Base-by-base conservation (phyloP, 2,797 vertebrate species). In the Tenualosa thibaudeaui region DNA sequence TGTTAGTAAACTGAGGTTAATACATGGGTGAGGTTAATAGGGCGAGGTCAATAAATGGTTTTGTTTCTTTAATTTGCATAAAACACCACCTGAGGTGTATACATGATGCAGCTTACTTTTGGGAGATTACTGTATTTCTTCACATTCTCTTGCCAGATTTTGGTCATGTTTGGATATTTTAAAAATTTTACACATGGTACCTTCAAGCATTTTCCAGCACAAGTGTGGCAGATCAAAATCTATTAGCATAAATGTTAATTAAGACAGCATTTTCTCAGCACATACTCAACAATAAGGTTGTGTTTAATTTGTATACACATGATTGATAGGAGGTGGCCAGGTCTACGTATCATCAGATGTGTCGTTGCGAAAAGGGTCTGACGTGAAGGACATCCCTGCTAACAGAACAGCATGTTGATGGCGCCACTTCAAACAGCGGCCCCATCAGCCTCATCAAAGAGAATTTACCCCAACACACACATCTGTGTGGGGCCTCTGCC, bases 391-490 rank as follows among this genome's bases (percentile, higher is more conserved):
- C 71, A 78, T 78, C 40, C 71, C 17, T 78, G 40, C 71, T 78
- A 78, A 78, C 71, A n/a, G 71, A 40, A 78, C 71, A 78, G 71
- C 1, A 12, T 78, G 71, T 46, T 46, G 37, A 40, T 78, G 71
- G 71, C 71, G 19, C 7, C 8, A 8, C 71, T 46, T 78, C 37
- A 78, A 78, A 78, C 71, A 9, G 15, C 1, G 40, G 40, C 40
- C 40, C 37, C 71, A 78, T 78, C 71, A 78, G 71, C 40, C 37
- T 40, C 71, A 78, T 78, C 71, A 78, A 75, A 78, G 71, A 78
- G 71, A 78, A 46, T 78, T 78, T 78, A 78, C 71, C 71, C 37
- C 71, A 78, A 22, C 37, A 78, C 71, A 78, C 71, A 78, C 71
- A 78, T 46, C 71, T 78, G 71, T 78, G 71, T 78, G 71, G 71